Evolutionary conservation across 2,113 vertebrate species (phyloP), one percentile per base, ranked within the genome.

Genomic region (Thalassarche chlororhynchos): DNA sequence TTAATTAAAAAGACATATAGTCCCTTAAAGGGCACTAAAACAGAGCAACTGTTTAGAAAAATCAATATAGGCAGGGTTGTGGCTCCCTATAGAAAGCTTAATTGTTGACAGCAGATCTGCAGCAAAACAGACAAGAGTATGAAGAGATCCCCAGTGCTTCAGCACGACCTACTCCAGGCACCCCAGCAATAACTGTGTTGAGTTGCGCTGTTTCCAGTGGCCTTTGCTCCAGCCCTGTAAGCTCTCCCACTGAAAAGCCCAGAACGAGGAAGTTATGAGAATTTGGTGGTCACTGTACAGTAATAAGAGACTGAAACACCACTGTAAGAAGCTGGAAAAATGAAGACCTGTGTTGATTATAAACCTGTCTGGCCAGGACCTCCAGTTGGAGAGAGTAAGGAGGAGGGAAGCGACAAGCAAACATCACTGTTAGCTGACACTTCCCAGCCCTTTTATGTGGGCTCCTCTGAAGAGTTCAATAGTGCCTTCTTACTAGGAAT

Each of bases 1-100:
- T 97, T 97, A 97, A 97, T 96, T 95, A 96, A 95, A 97, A 94
- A 93, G 61, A 97, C 51, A 91, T 74, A 90, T 58, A 88, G 74
- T 60, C 44, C 94, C 79, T 93, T 65, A 23, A 94, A 91, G 94
- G 89, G 61, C 52, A 91, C 52, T 86, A 96, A 90, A 96, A 74
- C 60, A 42, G 72, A 95, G 57, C 17, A 62, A 93, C 49, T 87
- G 54, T 92, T 97, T 31, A 92, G 80, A 76, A 97, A 96, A 96
- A 95, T 97, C 93, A 96, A 96, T 92, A 77, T 25, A 87, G 82
- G 84, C 90, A 90, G 84, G 58, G 84, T 54, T 96, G 57, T 57
- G 84, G 36, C 76, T 93, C 84, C 86, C 92, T 94, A 46, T 69
- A 96, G 96, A 93, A 93, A 93, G 61, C 87, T 95, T 76, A 91